Evolutionary conservation across 2,797 vertebrate species (phyloP), one percentile per base, ranked within the genome.

Genomic region (Hydrophis major): DNA sequence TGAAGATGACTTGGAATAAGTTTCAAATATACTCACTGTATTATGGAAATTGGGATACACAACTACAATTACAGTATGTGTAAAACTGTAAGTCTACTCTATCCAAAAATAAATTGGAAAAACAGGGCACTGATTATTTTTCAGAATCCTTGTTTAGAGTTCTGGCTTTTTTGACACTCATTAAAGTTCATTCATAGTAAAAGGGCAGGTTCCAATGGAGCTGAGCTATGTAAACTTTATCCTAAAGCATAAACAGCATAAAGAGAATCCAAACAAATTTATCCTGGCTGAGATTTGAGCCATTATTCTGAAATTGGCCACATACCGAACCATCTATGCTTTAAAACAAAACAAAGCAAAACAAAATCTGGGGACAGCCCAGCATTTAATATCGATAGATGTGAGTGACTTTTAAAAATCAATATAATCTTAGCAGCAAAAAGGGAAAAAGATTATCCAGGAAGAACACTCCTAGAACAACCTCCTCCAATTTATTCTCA

Each of bases 71-170:
- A 87, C 28, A 57, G 6, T 27, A 3, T 74, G 14, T 5, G 6
- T 5, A 0, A n/a, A 90, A 69, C 59, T 47, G 32, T 10, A 94
- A 0, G 78, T 57, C 86, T 94, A 91, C 55, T 92, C 42, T 91
- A 0, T 93, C 53, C 60, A 92, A 22, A 47, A 88, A 66, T 92
- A 25, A 74, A 53, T n/a, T 4, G 50, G 8, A 28, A 25, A 78
- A 78, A 25, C 89, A 90, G 32, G n/a, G 20, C n/a, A 8, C 25
- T 90, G 50, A 6, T 56, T 6, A 25, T 32, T 90, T 1, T 89
- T 11, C 47, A 25, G 89, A 2, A 0, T 27, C 92, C 95, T 94
- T 93, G 47, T 92, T 94, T 66, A n/a, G 89, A n/a, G 20, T 89
- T 93, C 91, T 90, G 50, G 56, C n/a, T 89, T 25, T 7, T 61